These are phyloP conservation scores for Procambarus virginalis DNA, from an alignment of 1,140 invertebrate genomes.

Conservation along the genomic window DNA sequence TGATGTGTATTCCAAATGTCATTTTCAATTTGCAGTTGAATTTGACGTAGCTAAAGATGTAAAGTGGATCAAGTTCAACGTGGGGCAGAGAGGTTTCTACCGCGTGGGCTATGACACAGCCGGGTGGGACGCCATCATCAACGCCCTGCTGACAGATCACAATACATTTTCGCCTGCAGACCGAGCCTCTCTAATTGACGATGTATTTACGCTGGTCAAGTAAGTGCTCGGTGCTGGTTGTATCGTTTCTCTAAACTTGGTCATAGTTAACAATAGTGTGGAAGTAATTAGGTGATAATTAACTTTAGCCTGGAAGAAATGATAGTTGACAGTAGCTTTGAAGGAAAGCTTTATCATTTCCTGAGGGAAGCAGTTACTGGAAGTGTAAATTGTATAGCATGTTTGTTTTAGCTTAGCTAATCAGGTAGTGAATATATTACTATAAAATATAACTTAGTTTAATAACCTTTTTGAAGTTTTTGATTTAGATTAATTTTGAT, in stretches of 20 bases:
- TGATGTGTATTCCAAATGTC: background rate
- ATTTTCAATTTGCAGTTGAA: slow-evolving; percentile 75
- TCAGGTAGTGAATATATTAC: too few relatives aligned
- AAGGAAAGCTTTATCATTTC: too few relatives aligned
- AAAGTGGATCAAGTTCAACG: slow-evolving; percentile 89
- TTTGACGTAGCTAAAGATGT: slow-evolving; percentile 78
- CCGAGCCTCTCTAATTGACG: slow-evolving; percentile 84
- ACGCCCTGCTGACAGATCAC: slow-evolving; percentile 82
- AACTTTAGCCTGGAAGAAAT: too few relatives aligned
- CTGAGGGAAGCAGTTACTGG: too few relatives aligned
- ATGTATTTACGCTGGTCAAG: slow-evolving; percentile 85
- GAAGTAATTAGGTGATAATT: too few relatives aligned
- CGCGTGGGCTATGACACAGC: slow-evolving; percentile 87
- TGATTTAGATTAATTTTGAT: too few relatives aligned
- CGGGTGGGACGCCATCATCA: slow-evolving; percentile 84
- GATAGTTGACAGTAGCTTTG: too few relatives aligned
- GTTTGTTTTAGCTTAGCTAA: too few relatives aligned
- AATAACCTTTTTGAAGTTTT: too few relatives aligned
- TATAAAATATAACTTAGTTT: too few relatives aligned
- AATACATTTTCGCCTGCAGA: slow-evolving; percentile 82
- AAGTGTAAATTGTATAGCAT: too few relatives aligned
- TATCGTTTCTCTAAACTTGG: background rate
- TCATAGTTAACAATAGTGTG: too few relatives aligned
- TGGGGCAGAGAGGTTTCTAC: slow-evolving; percentile 91
- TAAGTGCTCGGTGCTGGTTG: slow-evolving; percentile 71